Conservation (phyloP, 2,888 invertebrate species). For the Epistrophe grossulariae region DNA sequence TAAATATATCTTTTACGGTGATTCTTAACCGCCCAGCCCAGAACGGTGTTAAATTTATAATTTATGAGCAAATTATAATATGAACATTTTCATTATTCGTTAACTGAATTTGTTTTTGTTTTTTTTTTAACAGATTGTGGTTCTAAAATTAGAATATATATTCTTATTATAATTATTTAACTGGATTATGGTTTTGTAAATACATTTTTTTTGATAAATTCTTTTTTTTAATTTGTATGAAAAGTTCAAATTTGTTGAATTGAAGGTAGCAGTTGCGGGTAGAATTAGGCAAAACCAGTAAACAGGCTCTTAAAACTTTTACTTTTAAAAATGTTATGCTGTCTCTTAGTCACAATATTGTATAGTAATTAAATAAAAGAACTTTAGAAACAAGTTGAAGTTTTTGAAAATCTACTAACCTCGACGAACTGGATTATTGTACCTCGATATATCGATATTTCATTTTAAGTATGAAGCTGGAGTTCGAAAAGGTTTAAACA, state of each 20-base stretch:
- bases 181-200: slow-evolving; percentile 1
- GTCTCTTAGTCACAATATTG: too few species aligned
- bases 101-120: neutral
- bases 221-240: neutral
- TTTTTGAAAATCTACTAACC: too few species aligned
- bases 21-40: neutral
- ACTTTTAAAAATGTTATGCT: too few species aligned
- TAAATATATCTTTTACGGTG: slow-evolving; percentile 24
- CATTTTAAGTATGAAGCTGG: too few species aligned
- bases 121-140: neutral
- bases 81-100: slow-evolving; percentile 22
- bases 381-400: too few species aligned
- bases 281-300: neutral
- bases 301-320: neutral
- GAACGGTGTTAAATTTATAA: slow-evolving; percentile 21
- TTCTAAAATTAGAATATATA: slow-evolving; percentile 20
- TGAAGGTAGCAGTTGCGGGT: too few species aligned
- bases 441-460: too few species aligned
- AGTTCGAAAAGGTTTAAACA: too few species aligned
- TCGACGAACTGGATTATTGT: too few species aligned
- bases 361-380: too few species aligned
- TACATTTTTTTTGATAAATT: neutral
- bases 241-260: neutral
- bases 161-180: neutral
- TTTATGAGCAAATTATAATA: neutral